phyloP scores from a whole-genome alignment of 2,888 invertebrate genomes.

The Agrochola circellaris region DNA sequence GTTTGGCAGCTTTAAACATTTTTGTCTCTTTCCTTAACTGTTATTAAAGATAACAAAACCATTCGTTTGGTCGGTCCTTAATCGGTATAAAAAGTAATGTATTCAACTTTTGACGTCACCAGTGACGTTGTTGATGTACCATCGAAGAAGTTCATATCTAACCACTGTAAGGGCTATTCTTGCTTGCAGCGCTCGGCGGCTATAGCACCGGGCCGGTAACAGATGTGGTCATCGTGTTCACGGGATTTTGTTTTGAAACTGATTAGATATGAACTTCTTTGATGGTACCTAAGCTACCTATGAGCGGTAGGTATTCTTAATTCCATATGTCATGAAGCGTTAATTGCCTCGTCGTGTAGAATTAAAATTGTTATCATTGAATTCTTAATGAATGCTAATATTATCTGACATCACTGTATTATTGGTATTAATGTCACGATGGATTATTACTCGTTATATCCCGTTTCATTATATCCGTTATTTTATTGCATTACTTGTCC shows the following conservation, averaged over 20 bases:
- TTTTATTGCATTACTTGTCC: neutral
- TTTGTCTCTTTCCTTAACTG: neutral
- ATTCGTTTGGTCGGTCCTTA: neutral
- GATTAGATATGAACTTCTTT: no score
- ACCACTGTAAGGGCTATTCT: no score
- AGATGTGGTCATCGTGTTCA: no score
- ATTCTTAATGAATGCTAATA: conserved; percentile 9
- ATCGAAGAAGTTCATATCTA: no score
- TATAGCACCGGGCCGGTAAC: no score
- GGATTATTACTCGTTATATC: neutral
- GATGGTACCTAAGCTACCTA: neutral
- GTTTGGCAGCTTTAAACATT: neutral
- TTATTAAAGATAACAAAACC: neutral
- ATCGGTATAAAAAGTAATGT: neutral
- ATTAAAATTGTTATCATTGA: neutral
- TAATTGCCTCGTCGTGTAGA: neutral
- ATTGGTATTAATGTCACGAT: neutral
- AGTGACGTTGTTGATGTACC: neutral
- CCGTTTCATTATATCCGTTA: conserved; percentile 5
- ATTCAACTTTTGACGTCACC: neutral
- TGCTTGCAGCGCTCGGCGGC: no score
- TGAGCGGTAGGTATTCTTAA: neutral
- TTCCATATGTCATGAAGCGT: neutral
- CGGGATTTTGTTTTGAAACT: no score
- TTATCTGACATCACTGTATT: neutral